phyloP scores from a whole-genome alignment of 2,797 vertebrate genomes.

The Sebastes minor region DNA sequence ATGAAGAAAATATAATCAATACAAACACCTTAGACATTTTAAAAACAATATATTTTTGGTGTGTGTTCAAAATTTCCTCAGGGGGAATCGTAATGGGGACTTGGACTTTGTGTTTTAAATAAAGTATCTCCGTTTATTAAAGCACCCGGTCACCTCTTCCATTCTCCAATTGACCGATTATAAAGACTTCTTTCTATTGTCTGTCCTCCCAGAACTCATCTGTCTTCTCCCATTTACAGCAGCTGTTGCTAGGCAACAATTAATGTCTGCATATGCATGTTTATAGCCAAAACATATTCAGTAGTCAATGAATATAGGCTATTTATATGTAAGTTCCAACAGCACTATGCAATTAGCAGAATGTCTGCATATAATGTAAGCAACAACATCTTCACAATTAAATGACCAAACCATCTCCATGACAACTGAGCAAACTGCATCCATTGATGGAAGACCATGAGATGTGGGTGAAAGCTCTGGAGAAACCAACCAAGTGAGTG shows the following conservation, averaged over 20 bases:
- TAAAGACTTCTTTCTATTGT: conserved; percentile 11
- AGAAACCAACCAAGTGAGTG: background rate
- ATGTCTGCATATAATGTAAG: background rate
- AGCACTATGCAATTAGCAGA: background rate
- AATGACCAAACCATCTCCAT: conserved; percentile 8
- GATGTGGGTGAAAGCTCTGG: conserved; percentile 7
- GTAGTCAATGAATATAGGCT: conserved; percentile 8
- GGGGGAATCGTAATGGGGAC: background rate
- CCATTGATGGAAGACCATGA: background rate
- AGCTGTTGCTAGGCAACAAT: conserved; percentile 69
- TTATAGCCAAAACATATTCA: conserved; percentile 36
- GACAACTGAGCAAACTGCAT: conserved; percentile 17
- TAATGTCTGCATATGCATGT: conserved; percentile 44
- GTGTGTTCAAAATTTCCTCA: background rate
- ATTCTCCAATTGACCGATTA: conserved; percentile 32
- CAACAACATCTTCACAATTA: background rate
- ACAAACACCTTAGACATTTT: background rate
- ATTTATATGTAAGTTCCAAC: conserved; percentile 23
- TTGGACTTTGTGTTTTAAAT: background rate
- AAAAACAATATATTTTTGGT: background rate
- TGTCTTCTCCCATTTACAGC: conserved; percentile 51
- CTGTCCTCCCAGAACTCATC: conserved; percentile 43
- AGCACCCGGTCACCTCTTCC: background rate
- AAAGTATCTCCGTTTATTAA: background rate
- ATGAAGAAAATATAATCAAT: background rate